These are phyloP conservation scores for Cyprinella venusta DNA, from an alignment of 2,797 vertebrate genomes.

Conservation along the genomic window DNA sequence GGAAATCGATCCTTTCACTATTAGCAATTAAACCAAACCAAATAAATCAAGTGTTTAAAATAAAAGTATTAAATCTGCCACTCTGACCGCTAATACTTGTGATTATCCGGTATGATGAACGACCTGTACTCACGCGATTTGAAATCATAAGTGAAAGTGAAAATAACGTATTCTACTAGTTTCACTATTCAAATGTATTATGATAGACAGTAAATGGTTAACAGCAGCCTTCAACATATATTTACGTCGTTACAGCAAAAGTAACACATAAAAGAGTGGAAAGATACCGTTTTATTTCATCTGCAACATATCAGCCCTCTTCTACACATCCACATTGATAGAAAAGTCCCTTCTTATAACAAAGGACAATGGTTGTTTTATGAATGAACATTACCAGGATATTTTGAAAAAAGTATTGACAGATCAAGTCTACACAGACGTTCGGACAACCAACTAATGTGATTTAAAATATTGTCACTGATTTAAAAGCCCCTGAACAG, in stretches of 20 bases:
- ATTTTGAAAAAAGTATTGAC: background rate
- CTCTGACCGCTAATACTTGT: background rate
- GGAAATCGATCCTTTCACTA: no score
- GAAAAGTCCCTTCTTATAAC: slow-evolving; percentile 15
- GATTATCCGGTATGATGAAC: background rate
- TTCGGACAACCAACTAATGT: background rate
- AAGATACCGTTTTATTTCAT: slow-evolving; percentile 40
- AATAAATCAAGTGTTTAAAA: background rate
- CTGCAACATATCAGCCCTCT: slow-evolving; percentile 2
- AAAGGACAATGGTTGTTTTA: background rate
- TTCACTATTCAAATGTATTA: background rate
- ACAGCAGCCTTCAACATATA: background rate
- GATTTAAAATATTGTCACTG: background rate
- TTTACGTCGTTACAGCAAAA: background rate
- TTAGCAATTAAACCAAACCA: background rate
- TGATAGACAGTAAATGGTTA: background rate
- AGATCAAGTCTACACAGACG: background rate
- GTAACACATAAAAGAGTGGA: background rate
- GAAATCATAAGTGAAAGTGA: slow-evolving; percentile 21
- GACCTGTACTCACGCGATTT: background rate
- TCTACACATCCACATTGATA: slow-evolving; percentile 1
- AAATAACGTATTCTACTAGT: background rate
- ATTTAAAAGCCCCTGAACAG: slow-evolving; percentile 9
- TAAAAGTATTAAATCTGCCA: no score
- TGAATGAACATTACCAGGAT: background rate